These are phyloP conservation scores for Podiceps cristatus DNA, from an alignment of 2,113 vertebrate genomes.

Conservation along the genomic window DNA sequence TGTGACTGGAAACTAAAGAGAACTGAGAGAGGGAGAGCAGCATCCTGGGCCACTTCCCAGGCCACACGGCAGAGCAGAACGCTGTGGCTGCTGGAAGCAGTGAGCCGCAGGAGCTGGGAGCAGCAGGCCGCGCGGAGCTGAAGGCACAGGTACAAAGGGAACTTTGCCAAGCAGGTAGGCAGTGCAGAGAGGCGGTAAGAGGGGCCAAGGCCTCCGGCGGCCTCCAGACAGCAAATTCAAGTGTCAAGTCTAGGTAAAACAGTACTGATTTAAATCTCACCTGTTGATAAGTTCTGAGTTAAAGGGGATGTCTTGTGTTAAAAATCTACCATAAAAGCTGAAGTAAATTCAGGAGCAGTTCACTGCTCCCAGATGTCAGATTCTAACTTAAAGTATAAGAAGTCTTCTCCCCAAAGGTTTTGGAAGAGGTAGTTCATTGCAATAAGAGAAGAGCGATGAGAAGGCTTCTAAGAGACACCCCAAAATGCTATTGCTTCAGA, in stretches of 20 bases:
- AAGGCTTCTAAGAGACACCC: not conserved
- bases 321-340: not conserved
- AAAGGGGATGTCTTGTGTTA: not conserved
- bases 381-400: not conserved
- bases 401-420: not conserved
- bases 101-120: not conserved
- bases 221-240: not conserved
- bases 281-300: not conserved
- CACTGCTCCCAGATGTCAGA: not conserved
- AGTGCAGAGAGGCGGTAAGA: not conserved
- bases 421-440: not conserved
- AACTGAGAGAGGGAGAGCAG: not conserved
- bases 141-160: not conserved
- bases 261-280: not conserved
- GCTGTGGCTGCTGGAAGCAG: not conserved
- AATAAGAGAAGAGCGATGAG: not conserved
- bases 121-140: fast-evolving
- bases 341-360: not conserved
- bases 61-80: not conserved
- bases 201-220: not conserved
- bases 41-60: not conserved
- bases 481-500: not conserved
- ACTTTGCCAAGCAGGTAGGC: not conserved
- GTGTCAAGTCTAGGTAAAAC: not conserved
- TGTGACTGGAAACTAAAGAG: not conserved